phyloP scores from a whole-genome alignment of 1,140 invertebrate species.

The Druon quercuslanigerum region DNA sequence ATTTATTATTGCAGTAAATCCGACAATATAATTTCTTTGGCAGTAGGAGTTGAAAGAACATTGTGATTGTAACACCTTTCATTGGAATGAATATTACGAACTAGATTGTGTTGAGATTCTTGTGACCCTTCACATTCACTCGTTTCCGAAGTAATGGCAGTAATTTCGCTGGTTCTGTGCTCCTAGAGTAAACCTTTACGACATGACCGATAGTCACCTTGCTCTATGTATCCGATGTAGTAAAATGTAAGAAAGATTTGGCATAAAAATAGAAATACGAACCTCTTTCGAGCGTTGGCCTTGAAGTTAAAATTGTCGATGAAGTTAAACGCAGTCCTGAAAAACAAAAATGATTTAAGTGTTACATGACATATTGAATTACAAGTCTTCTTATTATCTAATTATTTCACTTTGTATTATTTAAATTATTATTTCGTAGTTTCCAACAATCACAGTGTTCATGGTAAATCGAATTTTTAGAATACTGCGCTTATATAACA shows the following conservation, averaged over 20 bases:
- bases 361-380: not conserved
- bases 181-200: slow-evolving; percentile 9
- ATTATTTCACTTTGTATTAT: too few relatives aligned
- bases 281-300: not conserved
- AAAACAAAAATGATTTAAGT: not conserved
- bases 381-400: not conserved
- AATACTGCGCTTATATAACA: not conserved
- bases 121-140: not conserved
- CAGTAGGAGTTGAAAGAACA: not conserved
- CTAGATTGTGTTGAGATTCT: slow-evolving; percentile 4
- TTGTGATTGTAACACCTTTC: slow-evolving; percentile 2
- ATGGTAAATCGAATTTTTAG: not conserved
- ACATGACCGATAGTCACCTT: not conserved
- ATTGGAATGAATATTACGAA: not conserved
- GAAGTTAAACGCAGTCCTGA: slow-evolving; percentile 20
- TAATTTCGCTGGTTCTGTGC: slow-evolving; percentile 5
- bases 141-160: slow-evolving; percentile 2
- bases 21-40: too few relatives aligned
- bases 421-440: too few relatives aligned
- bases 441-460: too few relatives aligned
- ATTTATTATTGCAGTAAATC: too few relatives aligned
- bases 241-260: slow-evolving; percentile 12
- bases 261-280: slow-evolving; percentile 9
- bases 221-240: not conserved
- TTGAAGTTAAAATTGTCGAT: slow-evolving; percentile 16